Percentiles rank a stretch among this genome's conserved stretches.
These are phyloP conservation scores for Colius striatus DNA, from an alignment of 2,113 vertebrate species.

Conservation along the genomic window DNA sequence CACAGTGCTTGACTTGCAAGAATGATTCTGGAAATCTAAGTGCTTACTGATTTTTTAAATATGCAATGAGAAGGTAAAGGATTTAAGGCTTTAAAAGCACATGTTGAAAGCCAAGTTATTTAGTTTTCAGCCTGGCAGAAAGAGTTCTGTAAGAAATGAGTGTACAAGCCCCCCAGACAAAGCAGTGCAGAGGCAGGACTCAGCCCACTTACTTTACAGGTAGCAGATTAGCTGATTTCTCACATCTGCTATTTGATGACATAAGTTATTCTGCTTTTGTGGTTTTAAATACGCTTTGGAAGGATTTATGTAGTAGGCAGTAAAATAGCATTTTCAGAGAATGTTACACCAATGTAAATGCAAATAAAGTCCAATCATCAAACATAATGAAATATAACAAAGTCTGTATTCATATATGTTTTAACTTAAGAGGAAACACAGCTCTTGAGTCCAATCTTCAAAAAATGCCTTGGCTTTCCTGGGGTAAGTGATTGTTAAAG, in stretches of 20 bases:
- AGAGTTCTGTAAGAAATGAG: not conserved
- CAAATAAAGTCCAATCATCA: constrained; percentile 49
- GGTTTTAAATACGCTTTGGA: constrained; percentile 56
- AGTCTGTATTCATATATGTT: constrained; percentile 57
- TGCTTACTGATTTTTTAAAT: constrained; percentile 1
- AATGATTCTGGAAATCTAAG: constrained; percentile 7
- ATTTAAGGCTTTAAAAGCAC: constrained; percentile 4
- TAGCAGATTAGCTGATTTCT: constrained; percentile 18
- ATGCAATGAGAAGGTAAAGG: not conserved
- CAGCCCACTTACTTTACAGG: not conserved
- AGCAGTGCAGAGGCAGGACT: not conserved
- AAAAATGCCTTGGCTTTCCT: constrained; percentile 54
- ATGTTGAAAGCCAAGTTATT: not conserved
- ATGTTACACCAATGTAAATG: constrained; percentile 53
- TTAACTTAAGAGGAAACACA: constrained; percentile 44
- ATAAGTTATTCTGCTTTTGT: constrained; percentile 39
- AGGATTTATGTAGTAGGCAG: not conserved
- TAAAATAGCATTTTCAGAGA: constrained; percentile 43
- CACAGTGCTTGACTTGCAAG: not conserved
- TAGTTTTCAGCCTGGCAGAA: not conserved
- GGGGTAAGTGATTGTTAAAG: constrained; percentile 53
- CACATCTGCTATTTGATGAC: constrained; percentile 28
- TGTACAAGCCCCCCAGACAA: not conserved
- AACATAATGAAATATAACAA: constrained; percentile 53
- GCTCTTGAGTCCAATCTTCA: constrained; percentile 27